Base-by-base conservation (phyloP, 2,797 vertebrate species). In the Synaphobranchus kaupii region DNA sequence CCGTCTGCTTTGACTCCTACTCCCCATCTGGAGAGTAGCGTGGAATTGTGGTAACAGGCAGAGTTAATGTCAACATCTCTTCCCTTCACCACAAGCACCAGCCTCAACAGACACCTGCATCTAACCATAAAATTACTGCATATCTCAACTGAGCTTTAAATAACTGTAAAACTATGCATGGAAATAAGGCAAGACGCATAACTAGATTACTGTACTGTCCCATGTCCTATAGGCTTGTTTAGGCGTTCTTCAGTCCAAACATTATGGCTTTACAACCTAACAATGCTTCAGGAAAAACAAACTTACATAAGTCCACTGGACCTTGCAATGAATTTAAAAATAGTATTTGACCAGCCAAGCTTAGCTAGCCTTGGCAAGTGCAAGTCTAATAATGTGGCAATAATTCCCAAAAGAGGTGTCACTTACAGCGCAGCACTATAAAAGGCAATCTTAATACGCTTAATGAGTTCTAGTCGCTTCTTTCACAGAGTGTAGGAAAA, bases 371-470 rank as follows among this genome's bases (percentile, higher is more conserved):
- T 20, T 73, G 76, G 82, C 63, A 71, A 85, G 39, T 80, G 54
- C 68, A 87, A 90, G 88, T 93, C 89, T 84, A 91, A 92, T 92
- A 89, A 91, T 90, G 86, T 90, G 86, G 85, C 90, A 90, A 85
- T n/a, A 15, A 91, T 85, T 92, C 92, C 91, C 93, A 17, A 63
- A 90, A 86, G 93, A 25, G 86, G 76, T 85, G 91, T 92, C 93
- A 92, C 81, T 89, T n/a, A n/a, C n/a, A n/a, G n/a, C 84, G 28
- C 83, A 86, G 90, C 83, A 92, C 95, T 96, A 96, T 95, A 95
- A 95, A 95, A 95, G 94, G 95, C 94, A 93, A 92, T 92, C 90
- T 90, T 90, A 83, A 86, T 90, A 89, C 85, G 91, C 92, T 93
- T 92, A 91, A 87, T 91, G 87, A 91, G 92, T 92, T 93, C 90